These are phyloP conservation scores for Todus mexicanus DNA, from an alignment of 2,797 vertebrate genomes.

Conservation along the genomic window DNA sequence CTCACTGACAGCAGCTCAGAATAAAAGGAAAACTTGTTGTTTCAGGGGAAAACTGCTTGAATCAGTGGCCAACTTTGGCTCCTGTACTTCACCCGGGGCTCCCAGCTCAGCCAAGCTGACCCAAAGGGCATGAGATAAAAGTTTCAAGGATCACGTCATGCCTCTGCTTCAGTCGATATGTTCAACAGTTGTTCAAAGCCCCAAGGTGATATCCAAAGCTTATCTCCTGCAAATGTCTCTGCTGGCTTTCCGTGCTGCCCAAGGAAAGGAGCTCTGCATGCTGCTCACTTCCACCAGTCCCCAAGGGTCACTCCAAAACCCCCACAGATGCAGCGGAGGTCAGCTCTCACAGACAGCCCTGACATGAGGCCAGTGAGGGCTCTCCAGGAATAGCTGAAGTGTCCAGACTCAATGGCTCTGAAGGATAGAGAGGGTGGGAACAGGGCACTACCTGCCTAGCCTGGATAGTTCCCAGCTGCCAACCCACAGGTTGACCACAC, in stretches of 20 bases:
- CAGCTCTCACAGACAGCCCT: background rate
- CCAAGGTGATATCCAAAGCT: background rate
- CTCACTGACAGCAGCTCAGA: background rate
- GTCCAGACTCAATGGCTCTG: background rate
- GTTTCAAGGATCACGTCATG: background rate
- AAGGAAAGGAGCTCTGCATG: accelerated
- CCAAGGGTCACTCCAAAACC: background rate
- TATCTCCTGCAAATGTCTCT: background rate
- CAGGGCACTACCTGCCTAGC: background rate
- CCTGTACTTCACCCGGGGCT: background rate
- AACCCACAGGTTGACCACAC: background rate
- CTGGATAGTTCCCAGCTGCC: background rate
- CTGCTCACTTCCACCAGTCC: background rate
- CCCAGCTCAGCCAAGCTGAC: background rate
- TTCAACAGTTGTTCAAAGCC: background rate
- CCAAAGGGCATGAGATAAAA: background rate
- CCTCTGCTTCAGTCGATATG: accelerated
- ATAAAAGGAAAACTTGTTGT: background rate
- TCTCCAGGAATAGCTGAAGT: background rate
- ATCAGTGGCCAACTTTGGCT: background rate
- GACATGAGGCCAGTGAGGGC: background rate
- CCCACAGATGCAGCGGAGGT: background rate
- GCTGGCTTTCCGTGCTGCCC: background rate
- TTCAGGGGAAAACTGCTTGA: background rate
- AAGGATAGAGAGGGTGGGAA: background rate